phyloP scores from a whole-genome alignment of 2,888 invertebrate species.

The Tachystola acroxantha region DNA sequence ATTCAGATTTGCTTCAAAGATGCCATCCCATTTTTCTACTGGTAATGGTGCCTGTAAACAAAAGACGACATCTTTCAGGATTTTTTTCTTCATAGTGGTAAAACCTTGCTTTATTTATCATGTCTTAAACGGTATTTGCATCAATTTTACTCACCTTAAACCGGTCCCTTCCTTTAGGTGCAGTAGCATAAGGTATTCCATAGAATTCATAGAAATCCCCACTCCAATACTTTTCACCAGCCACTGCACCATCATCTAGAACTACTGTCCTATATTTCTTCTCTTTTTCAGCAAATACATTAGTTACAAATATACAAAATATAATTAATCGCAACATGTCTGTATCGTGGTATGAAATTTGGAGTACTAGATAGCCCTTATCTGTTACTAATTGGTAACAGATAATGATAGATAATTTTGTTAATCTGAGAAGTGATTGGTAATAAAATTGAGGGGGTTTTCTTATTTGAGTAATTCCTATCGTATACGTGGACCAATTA shows the following conservation, averaged over 20 bases:
- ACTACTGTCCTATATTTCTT: slow-evolving; percentile 33
- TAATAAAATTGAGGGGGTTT: not conserved
- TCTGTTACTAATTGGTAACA: not conserved
- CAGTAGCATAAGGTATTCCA: slow-evolving; percentile 58
- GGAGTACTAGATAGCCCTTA: slow-evolving; percentile 6
- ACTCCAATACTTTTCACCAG: slow-evolving; percentile 60
- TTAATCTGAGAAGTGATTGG: slow-evolving; percentile 1
- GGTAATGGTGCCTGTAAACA: slow-evolving; percentile 52
- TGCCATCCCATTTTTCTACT: slow-evolving; percentile 43
- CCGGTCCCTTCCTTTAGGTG: slow-evolving; percentile 48
- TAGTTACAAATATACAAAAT: slow-evolving; percentile 26
- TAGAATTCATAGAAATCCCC: slow-evolving; percentile 63
- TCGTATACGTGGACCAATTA: slow-evolving; percentile 7
- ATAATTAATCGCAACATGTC: slow-evolving; percentile 37
- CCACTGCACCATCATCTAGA: slow-evolving; percentile 46
- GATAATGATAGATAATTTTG: slow-evolving; percentile 4
- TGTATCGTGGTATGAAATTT: slow-evolving; percentile 12
- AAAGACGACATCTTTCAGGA: too few relatives aligned
- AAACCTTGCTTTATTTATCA: too few relatives aligned
- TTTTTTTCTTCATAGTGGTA: too few relatives aligned
- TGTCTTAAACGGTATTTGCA: too few relatives aligned
- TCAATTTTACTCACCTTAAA: slow-evolving; percentile 46
- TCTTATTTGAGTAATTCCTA: not conserved
- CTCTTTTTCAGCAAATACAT: slow-evolving; percentile 23
- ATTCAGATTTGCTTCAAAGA: slow-evolving; percentile 34